These are phyloP conservation scores for Achroia grisella DNA, from an alignment of 1,140 invertebrate species.

Conservation along the genomic window DNA sequence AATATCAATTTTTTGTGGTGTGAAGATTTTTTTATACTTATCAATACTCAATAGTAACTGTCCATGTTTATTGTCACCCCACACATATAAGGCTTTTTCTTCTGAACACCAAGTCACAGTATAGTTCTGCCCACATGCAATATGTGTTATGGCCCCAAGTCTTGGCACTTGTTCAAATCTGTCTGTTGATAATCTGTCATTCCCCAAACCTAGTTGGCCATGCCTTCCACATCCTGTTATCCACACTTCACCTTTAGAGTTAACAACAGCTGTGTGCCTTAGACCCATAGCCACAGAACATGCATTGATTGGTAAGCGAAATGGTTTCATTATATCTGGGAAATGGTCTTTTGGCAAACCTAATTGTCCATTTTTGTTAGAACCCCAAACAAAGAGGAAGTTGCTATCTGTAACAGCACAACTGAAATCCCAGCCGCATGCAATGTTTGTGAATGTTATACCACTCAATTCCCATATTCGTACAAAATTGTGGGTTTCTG, in stretches of 20 bases:
- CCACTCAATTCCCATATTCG: constrained; percentile 73
- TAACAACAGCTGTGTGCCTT: constrained; percentile 80
- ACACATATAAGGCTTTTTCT: constrained; percentile 75
- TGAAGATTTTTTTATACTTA: constrained; percentile 49
- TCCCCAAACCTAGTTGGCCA: constrained; percentile 78
- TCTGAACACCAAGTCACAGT: constrained; percentile 77
- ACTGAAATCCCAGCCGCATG: constrained; percentile 84
- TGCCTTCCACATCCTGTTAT: constrained; percentile 77
- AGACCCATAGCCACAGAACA: constrained; percentile 74
- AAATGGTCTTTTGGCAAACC: constrained; percentile 75
- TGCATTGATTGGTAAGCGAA: constrained; percentile 61
- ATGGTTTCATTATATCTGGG: constrained; percentile 45
- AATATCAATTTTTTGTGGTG: constrained; percentile 71
- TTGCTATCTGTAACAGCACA: constrained; percentile 79
- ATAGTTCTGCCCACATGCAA: constrained; percentile 84
- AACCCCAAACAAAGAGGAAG: constrained; percentile 83
- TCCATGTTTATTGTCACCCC: constrained; percentile 85
- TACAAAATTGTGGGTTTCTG: constrained; percentile 72
- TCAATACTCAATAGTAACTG: constrained; percentile 76
- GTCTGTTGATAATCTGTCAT: constrained; percentile 54
- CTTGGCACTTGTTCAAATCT: constrained; percentile 75
- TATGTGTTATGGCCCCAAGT: constrained; percentile 70
- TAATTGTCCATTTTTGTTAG: constrained; percentile 83
- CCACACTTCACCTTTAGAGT: constrained; percentile 76
- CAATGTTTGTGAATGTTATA: constrained; percentile 75